Conservation (phyloP, 2,888 invertebrate species). For the Halictus ligatus region DNA sequence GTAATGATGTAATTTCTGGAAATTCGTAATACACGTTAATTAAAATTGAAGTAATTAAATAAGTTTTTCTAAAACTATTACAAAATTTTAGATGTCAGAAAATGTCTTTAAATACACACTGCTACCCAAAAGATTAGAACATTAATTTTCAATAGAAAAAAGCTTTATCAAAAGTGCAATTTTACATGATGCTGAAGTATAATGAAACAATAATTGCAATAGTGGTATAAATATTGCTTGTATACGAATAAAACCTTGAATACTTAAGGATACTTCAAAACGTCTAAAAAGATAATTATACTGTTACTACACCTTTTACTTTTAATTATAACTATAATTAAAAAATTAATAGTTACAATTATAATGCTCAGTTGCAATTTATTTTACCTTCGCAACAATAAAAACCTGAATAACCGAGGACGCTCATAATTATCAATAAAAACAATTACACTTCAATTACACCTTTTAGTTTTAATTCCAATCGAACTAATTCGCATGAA, state of each 20-base stretch:
- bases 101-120: background rate
- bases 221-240: background rate
- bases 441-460: background rate
- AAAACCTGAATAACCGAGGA: no score
- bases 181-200: no score
- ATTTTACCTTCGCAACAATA: background rate
- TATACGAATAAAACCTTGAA: background rate
- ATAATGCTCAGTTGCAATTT: background rate
- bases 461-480: background rate
- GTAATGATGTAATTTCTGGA: background rate
- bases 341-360: background rate
- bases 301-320: background rate
- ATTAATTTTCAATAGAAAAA: background rate
- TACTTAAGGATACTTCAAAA: no score
- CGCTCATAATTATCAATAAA: background rate
- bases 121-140: background rate
- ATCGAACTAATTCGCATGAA: background rate
- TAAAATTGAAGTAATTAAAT: background rate
- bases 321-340: background rate
- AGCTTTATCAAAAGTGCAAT: no score
- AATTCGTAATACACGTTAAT: background rate
- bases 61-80: background rate
- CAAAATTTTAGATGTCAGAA: background rate
- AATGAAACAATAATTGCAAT: background rate
- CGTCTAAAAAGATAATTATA: background rate